Conservation (phyloP, 1,140 invertebrate genomes). For the Anoplophora glabripennis region DNA sequence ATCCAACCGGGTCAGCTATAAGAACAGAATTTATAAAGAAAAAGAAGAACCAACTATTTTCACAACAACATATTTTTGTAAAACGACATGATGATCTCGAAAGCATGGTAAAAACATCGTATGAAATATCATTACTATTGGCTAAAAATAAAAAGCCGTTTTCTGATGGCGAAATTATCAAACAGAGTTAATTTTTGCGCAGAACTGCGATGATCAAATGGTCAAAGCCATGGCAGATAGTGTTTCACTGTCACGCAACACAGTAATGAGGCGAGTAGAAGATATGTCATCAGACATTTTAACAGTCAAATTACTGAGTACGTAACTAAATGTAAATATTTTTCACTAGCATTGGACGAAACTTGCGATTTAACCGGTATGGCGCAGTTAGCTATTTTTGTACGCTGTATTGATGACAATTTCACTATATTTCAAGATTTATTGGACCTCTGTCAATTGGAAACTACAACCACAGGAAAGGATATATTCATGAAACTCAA, state of each 20-base stretch:
- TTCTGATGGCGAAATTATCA: too few relatives aligned
- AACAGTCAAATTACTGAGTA: background rate
- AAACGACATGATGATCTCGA: too few relatives aligned
- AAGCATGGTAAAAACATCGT: too few relatives aligned
- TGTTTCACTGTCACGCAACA: background rate
- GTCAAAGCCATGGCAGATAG: too few relatives aligned
- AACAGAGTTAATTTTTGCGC: too few relatives aligned
- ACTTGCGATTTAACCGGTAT: constrained; percentile 5
- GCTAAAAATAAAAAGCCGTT: too few relatives aligned
- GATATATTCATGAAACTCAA: constrained; percentile 3
- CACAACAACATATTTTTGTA: too few relatives aligned
- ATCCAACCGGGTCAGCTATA: too few relatives aligned
- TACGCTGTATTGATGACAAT: background rate
- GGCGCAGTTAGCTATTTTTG: constrained; percentile 1
- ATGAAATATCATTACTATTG: too few relatives aligned
- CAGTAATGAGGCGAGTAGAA: constrained; percentile 1
- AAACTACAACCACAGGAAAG: constrained; percentile 1
- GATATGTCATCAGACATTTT: background rate
- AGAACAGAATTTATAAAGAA: too few relatives aligned
- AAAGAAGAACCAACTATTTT: too few relatives aligned
- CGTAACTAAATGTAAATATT: constrained; percentile 2
- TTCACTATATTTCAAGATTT: constrained; percentile 3
- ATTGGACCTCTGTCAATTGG: background rate
- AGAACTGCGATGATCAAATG: too few relatives aligned
- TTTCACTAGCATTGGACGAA: constrained; percentile 1